Conservation (phyloP, 2,113 vertebrate genomes). For the Paraplagusia blochii region DNA sequence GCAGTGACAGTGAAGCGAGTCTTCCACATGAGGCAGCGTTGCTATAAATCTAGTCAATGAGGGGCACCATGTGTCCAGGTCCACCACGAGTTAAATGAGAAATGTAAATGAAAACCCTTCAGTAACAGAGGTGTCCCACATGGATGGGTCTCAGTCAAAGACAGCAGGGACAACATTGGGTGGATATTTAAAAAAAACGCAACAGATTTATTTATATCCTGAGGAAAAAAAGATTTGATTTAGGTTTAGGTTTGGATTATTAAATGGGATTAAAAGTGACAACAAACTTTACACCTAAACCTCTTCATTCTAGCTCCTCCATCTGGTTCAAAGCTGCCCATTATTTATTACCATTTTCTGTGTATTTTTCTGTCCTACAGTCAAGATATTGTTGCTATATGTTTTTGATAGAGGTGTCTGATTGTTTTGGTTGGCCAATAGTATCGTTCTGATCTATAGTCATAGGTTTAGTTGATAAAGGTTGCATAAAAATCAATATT, state of each 20-base stretch:
- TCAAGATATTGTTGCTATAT: not conserved
- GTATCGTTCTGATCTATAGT: no score
- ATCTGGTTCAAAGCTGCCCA: constrained; percentile 41
- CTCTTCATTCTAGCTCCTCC: constrained; percentile 25
- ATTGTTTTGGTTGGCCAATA: no score
- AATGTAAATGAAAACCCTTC: constrained; percentile 28
- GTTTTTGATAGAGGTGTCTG: no score
- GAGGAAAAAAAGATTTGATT: constrained; percentile 44
- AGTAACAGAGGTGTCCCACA: constrained; percentile 31
- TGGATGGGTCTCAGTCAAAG: constrained; percentile 16
- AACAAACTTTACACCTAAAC: constrained; percentile 41
- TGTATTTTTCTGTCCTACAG: constrained; percentile 6
- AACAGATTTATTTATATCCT: constrained; percentile 42
- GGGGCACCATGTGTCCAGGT: constrained; percentile 41
- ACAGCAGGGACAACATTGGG: no score
- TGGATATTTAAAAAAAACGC: constrained; percentile 6
- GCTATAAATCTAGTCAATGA: constrained; percentile 32
- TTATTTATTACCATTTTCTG: constrained; percentile 8
- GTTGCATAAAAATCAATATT: no score
- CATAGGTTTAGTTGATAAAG: no score
- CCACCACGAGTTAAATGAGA: constrained; percentile 21
- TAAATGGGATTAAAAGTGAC: constrained; percentile 54
- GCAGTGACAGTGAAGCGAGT: not conserved
- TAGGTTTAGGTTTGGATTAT: constrained; percentile 51
- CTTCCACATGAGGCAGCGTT: constrained; percentile 26